These are phyloP conservation scores for Venustaconcha ellipsiformis DNA, from an alignment of 1,140 invertebrate species.

Conservation along the genomic window DNA sequence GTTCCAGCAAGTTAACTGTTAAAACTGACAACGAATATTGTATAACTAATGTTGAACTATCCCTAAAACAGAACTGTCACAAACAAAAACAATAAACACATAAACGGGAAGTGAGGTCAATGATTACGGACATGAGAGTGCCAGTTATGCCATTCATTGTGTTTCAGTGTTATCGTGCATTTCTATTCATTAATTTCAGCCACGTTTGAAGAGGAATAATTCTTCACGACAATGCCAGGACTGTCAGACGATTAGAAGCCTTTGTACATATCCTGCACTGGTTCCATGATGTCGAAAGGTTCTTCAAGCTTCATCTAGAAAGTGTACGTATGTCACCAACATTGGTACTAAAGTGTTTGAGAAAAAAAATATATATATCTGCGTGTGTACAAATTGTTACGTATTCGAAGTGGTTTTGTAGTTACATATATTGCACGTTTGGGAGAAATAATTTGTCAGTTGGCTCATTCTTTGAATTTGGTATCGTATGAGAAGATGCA, in stretches of 20 bases:
- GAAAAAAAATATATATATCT: slow-evolving; percentile 31
- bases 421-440: slow-evolving; percentile 43
- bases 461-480: slow-evolving; percentile 58
- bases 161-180: background rate
- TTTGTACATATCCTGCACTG: slow-evolving; percentile 55
- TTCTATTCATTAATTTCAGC: slow-evolving; percentile 26
- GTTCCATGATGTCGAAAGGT: slow-evolving; percentile 53
- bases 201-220: slow-evolving; percentile 46
- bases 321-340: slow-evolving; percentile 52
- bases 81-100: no score
- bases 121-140: no score
- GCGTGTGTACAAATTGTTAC: slow-evolving; percentile 39
- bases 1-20: no score
- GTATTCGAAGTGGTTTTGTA: slow-evolving; percentile 37
- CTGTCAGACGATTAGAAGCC: slow-evolving; percentile 46
- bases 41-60: no score
- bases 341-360: slow-evolving; percentile 47
- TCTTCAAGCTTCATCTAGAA: slow-evolving; percentile 55
- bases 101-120: no score
- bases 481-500: slow-evolving; percentile 53
- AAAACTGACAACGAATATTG: no score
- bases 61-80: no score
- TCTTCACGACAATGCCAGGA: slow-evolving; percentile 45
- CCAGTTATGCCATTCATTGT: no score
- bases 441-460: slow-evolving; percentile 53